Evolutionary conservation across 1,140 invertebrate genomes (phyloP).

Genomic region (Diorhabda carinulata): DNA sequence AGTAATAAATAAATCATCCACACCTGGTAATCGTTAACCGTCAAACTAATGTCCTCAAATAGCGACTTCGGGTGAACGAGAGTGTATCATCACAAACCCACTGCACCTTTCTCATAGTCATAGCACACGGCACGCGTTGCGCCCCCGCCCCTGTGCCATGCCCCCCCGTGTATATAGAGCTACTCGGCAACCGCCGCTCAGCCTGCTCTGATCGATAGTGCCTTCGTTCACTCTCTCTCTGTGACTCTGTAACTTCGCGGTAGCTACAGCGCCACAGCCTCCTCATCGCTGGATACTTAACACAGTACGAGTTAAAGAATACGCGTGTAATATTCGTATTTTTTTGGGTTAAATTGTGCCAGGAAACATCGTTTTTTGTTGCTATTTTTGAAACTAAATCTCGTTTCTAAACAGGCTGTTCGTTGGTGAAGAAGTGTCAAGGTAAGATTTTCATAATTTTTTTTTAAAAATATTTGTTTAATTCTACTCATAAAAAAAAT

Average conservation of each 20-base stretch:
- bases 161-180: not conserved
- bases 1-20: too few relatives aligned
- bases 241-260: not conserved
- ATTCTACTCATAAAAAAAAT: too few relatives aligned
- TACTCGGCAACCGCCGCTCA: not conserved
- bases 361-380: too few relatives aligned
- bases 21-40: too few relatives aligned
- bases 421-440: too few relatives aligned
- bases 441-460: too few relatives aligned
- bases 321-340: not conserved
- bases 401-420: too few relatives aligned
- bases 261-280: not conserved
- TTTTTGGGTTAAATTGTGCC: too few relatives aligned
- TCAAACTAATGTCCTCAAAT: too few relatives aligned
- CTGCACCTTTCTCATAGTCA: not conserved
- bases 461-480: too few relatives aligned
- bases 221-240: not conserved
- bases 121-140: not conserved
- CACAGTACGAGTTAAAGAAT: not conserved
- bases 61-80: not conserved
- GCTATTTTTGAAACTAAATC: too few relatives aligned
- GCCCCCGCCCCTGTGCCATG: not conserved
- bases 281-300: not conserved
- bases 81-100: not conserved
- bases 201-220: conserved; percentile 1